phyloP scores from a whole-genome alignment of 1,140 invertebrate genomes.

The Frieseomelitta varia region DNA sequence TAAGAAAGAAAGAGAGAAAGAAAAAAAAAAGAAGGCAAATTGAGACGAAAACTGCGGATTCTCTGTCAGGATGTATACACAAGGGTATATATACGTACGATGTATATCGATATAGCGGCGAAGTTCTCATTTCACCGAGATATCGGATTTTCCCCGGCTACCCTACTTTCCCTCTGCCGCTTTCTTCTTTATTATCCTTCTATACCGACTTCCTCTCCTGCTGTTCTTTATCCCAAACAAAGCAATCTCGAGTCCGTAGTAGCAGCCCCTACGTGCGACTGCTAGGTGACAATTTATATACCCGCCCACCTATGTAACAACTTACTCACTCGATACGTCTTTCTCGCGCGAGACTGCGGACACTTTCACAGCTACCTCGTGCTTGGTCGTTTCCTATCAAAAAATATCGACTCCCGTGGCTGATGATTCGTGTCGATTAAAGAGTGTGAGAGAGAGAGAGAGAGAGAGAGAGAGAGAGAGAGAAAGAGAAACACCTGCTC shows the following conservation, averaged over 20 bases:
- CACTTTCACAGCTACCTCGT: conserved; percentile 55
- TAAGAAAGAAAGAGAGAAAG: neutral
- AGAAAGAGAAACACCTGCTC: neutral
- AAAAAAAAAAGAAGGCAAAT: conserved; percentile 23
- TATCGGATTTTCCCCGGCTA: conserved; percentile 65
- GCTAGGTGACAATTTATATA: conserved; percentile 81
- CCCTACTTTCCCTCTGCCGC: conserved; percentile 32
- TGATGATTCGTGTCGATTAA: neutral
- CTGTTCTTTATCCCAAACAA: conserved; percentile 79
- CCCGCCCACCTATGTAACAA: conserved; percentile 74
- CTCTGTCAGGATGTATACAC: conserved; percentile 40
- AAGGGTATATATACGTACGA: conserved; percentile 42
- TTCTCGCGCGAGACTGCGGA: conserved; percentile 70
- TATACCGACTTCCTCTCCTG: conserved; percentile 52
- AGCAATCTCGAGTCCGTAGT: conserved; percentile 75
- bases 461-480: too few relatives aligned
- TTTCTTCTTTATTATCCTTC: conserved; percentile 64
- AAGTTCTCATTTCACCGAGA: conserved; percentile 70
- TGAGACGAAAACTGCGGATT: conserved; percentile 20
- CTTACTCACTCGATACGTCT: conserved; percentile 80
- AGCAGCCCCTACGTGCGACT: conserved; percentile 75
- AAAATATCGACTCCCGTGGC: conserved; percentile 13
- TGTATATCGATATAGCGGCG: conserved; percentile 61
- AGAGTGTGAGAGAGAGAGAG: too few relatives aligned
- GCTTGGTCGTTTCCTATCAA: conserved; percentile 54